Base-by-base conservation (phyloP, 2,797 vertebrate species). In the Neosalanx taihuensis region DNA sequence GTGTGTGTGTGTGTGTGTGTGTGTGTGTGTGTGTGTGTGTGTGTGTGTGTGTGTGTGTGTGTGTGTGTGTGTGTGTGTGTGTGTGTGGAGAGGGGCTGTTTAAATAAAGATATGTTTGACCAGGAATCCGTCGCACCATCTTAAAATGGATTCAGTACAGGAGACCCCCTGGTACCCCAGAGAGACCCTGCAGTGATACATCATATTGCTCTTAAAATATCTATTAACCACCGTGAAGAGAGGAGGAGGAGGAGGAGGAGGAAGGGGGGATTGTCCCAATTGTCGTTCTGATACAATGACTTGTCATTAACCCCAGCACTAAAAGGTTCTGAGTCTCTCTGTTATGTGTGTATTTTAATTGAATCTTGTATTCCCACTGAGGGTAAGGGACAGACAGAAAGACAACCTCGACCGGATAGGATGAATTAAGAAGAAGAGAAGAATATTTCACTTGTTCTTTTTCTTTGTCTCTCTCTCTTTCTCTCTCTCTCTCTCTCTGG, bases 181-280 rank as follows among this genome's bases (percentile, higher is more conserved):
- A 87, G 88, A 86, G 80, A 82, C 86, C 88, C 84, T 71, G 69
- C 33, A 87, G 89, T 91, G 86, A 90, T 90, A 88, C 87, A 91
- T 91, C 87, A 89, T 86, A 91, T 86, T 90, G 89, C 88, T 91
- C 87, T 91, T 89, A 89, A 89, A 89, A 89, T 88, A 90, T 88
- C 89, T 87, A 88, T 89, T 90, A 90, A 83, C 80, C 87, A 84
- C 80, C 73, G 85, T 53, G 77, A 84, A 13, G 20, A n/a, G 62
- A 64, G 35, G 17, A n/a, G 29, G 37, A 62, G 60, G 66, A 76
- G 75, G 62, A 79, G 78, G 58, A 33, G 69, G 67, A 67, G 72
- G 79, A 53, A 58, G 63, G 49, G 68, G 56, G 30, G 78, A 80
- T 81, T 70, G 76, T 80, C 89, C 86, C 79, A 81, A 75, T 81